Percentiles rank a stretch among this genome's conserved stretches.
phyloP scores from a whole-genome alignment of 2,888 invertebrate species.

The Entomobrya multifasciata region DNA sequence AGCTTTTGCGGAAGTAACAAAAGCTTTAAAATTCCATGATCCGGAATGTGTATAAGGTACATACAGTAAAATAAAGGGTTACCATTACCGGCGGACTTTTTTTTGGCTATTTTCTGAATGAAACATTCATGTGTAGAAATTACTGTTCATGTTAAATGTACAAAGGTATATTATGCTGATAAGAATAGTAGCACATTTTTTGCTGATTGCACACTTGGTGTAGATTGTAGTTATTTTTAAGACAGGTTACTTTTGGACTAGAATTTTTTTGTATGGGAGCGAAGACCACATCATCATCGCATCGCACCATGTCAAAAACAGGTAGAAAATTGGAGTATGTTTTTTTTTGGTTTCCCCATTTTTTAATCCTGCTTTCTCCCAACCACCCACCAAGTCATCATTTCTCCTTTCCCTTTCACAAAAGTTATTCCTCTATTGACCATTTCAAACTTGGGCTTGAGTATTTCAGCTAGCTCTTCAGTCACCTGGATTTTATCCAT shows the following conservation, averaged over 20 bases:
- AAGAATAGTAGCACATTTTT: no score
- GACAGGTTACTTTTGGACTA: slow-evolving; percentile 40
- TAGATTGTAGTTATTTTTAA: background rate
- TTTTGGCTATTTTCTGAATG: no score
- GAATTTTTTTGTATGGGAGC: background rate
- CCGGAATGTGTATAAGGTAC: slow-evolving; percentile 35
- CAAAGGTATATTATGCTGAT: background rate
- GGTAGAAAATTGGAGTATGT: background rate
- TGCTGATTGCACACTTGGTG: background rate
- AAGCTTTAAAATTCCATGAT: background rate
- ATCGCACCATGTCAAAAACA: background rate
- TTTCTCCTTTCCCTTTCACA: slow-evolving; percentile 97
- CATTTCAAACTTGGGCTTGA: slow-evolving; percentile 89
- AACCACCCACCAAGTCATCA: slow-evolving; percentile 89
- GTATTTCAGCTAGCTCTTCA: slow-evolving; percentile 91
- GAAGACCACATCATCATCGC: background rate
- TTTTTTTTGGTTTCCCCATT: background rate
- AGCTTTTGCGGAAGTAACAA: background rate
- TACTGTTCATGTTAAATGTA: no score
- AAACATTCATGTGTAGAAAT: no score
- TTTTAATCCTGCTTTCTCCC: slow-evolving; percentile 49
- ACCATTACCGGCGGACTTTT: no score
- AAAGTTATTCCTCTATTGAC: slow-evolving; percentile 93
- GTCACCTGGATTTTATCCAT: slow-evolving; percentile 95
- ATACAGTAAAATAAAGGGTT: no score